Conservation (phyloP, 2,797 vertebrate species). For the Falco naumanni region DNA sequence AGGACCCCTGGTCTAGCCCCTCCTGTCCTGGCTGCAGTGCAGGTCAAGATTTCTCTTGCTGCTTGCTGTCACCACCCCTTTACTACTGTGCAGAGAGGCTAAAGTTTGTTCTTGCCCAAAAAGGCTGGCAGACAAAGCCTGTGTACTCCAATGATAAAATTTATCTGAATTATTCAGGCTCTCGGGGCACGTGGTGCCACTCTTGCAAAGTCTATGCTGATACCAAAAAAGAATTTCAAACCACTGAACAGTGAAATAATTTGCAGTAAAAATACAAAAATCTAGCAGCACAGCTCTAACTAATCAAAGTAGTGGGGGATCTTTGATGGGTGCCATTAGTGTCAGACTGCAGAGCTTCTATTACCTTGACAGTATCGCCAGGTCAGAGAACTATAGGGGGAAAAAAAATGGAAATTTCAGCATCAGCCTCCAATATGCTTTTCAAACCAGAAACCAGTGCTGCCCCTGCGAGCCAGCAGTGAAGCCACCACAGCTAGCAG, state of each 20-base stretch:
- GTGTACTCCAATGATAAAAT: not conserved
- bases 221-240: not conserved
- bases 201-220: not conserved
- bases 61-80: not conserved
- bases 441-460: not conserved
- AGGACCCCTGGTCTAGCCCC: not conserved
- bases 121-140: not conserved
- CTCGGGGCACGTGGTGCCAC: not conserved
- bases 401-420: not conserved
- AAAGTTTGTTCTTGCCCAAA: not conserved
- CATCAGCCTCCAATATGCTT: rapidly evolving
- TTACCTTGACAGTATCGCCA: not conserved
- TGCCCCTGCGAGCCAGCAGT: not conserved
- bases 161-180: not conserved
- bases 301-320: not conserved
- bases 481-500: not conserved
- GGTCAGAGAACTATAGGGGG: not conserved
- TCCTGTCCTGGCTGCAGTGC: not conserved
- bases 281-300: not conserved
- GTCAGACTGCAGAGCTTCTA: not conserved
- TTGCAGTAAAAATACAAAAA: not conserved
- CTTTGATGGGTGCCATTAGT: not conserved
- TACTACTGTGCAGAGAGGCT: not conserved
- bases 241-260: not conserved
- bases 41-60: not conserved